Conservation (phyloP, 2,797 vertebrate genomes). For the Gymnothorax javanicus region DNA sequence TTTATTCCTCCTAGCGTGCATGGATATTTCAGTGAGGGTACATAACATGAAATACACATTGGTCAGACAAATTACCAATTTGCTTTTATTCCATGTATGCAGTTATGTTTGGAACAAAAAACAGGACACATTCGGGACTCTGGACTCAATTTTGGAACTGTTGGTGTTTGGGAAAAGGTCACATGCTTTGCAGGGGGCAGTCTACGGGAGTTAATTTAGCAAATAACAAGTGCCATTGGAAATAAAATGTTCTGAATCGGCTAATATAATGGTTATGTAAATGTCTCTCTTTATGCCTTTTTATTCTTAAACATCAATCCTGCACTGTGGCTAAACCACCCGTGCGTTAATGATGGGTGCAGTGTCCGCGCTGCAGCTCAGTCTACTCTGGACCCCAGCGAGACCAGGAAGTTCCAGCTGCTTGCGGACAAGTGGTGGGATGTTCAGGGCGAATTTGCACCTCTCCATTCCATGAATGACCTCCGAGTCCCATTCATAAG, state of each 20-base stretch:
- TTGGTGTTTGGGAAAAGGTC: too few species aligned
- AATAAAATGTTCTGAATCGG: not conserved
- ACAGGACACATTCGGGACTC: too few species aligned
- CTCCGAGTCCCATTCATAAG: slow-evolving; percentile 94
- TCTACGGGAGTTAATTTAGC: not conserved
- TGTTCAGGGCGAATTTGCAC: slow-evolving; percentile 82
- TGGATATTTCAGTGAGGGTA: too few species aligned
- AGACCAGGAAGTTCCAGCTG: slow-evolving; percentile 84
- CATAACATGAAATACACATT: too few species aligned
- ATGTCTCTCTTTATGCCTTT: not conserved
- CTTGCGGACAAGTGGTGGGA: slow-evolving; percentile 94
- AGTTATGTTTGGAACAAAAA: too few species aligned
- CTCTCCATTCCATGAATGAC: slow-evolving; percentile 93
- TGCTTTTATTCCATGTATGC: too few species aligned
- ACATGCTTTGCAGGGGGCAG: too few species aligned
- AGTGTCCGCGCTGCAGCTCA: slow-evolving; percentile 57
- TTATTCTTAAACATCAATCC: not conserved
- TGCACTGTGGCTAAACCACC: not conserved
- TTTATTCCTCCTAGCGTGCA: too few species aligned
- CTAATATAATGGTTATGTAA: not conserved
- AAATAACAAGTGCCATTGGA: not conserved
- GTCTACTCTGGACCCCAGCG: slow-evolving; percentile 82
- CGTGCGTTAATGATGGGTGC: not conserved
- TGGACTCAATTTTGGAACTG: too few species aligned
- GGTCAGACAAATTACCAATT: too few species aligned